These are phyloP conservation scores for Acomys russatus DNA, from an alignment of 2,797 vertebrate species.

Conservation along the genomic window DNA sequence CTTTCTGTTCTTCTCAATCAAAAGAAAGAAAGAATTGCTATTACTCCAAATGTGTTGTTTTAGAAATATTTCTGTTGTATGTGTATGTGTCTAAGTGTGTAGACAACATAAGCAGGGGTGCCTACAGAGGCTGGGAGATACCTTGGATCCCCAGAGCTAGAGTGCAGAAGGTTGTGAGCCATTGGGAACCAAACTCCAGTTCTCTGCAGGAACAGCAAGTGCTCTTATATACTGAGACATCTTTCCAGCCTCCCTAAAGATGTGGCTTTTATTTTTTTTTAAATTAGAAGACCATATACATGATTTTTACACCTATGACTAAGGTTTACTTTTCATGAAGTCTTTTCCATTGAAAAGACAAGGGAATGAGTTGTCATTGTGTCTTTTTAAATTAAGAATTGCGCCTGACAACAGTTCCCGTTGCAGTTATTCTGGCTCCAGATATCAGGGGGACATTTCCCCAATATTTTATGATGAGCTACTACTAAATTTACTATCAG, in stretches of 20 bases:
- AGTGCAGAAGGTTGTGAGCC: neutral
- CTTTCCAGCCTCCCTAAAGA: neutral
- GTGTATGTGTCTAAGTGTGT: neutral
- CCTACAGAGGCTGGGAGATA: too few relatives aligned
- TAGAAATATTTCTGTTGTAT: neutral
- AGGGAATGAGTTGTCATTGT: neutral
- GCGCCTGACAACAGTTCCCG: neutral
- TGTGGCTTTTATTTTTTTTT: neutral
- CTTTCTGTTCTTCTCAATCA: conserved; percentile 35
- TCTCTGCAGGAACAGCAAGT: neutral
- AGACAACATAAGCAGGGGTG: neutral
- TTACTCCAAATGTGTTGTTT: conserved; percentile 19
- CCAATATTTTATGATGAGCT: conserved; percentile 7
- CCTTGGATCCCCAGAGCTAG: neutral
- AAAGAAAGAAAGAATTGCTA: neutral
- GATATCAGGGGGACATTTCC: neutral
- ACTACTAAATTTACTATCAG: neutral
- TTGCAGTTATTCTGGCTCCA: conserved; percentile 12
- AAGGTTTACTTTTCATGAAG: conserved; percentile 22
- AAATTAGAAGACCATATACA: conserved; percentile 44
- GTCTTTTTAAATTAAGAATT: conserved; percentile 36
- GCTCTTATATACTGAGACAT: neutral
- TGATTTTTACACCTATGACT: conserved; percentile 17
- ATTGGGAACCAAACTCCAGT: neutral
- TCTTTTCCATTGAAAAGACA: neutral